A percentile compares a stretch with the other conserved stretches of the same genome.
These are phyloP conservation scores for Myripristis jacobus DNA, from an alignment of 2,797 vertebrate species.

Conservation along the genomic window DNA sequence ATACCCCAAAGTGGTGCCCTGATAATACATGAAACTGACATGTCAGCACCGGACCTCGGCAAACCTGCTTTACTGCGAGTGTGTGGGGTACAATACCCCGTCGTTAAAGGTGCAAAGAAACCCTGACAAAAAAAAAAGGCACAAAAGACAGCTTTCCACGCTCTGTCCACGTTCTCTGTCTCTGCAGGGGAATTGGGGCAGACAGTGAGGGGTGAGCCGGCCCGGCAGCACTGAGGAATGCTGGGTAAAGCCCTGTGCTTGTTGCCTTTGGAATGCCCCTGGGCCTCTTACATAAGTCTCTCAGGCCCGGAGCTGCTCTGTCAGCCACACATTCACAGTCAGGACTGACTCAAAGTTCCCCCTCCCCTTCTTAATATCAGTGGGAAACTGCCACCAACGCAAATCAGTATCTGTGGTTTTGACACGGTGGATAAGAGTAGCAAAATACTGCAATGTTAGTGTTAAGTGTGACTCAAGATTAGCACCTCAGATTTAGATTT, in stretches of 20 bases:
- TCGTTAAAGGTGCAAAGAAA: constrained; percentile 8
- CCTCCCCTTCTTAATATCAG: no score
- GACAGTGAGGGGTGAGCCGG: constrained; percentile 22
- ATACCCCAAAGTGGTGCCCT: constrained; percentile 2
- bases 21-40: constrained; percentile 6
- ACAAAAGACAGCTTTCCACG: constrained; percentile 19
- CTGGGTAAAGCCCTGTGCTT: constrained; percentile 64
- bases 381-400: not conserved
- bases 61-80: not conserved
- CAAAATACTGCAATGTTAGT: constrained; percentile 25
- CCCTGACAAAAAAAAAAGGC: constrained; percentile 8
- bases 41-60: not conserved
- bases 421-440: not conserved
- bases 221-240: constrained; percentile 63
- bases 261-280: constrained; percentile 62
- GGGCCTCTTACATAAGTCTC: constrained; percentile 63
- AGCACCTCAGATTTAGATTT: constrained; percentile 1
- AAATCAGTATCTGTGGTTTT: constrained; percentile 1
- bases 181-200: constrained; percentile 26
- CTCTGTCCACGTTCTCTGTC: constrained; percentile 3
- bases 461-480: not conserved
- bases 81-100: not conserved
- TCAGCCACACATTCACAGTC: constrained; percentile 23
- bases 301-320: constrained; percentile 9
- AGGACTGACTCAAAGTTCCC: not conserved